These are phyloP conservation scores for Micromesistius poutassou DNA, from an alignment of 2,797 vertebrate species.

Conservation along the genomic window DNA sequence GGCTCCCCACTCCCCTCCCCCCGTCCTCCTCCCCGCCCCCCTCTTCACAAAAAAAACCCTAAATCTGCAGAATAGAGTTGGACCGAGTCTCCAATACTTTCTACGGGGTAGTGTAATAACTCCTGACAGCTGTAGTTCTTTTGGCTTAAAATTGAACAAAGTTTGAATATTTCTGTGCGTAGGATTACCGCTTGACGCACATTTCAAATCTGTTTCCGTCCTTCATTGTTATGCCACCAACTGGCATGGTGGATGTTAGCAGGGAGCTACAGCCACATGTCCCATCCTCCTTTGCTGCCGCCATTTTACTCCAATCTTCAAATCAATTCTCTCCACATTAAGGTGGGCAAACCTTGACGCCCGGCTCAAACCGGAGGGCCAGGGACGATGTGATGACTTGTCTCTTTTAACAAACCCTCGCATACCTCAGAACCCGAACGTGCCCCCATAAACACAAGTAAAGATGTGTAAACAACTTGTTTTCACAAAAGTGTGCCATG, in stretches of 20 bases:
- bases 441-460: constrained; percentile 40
- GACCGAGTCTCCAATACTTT: constrained; percentile 3
- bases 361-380: neutral
- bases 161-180: constrained; percentile 25
- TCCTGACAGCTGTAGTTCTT: constrained; percentile 23
- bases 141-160: constrained; percentile 24
- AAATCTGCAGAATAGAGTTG: neutral
- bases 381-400: constrained; percentile 22
- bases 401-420: constrained; percentile 20
- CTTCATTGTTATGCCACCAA: neutral
- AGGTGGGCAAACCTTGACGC: neutral
- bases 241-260: constrained; percentile 8
- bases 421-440: constrained; percentile 14
- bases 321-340: neutral
- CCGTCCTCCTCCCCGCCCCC: no score
- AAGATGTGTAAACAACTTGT: constrained; percentile 24
- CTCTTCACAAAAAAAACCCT: no score
- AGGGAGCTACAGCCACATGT: neutral
- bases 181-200: constrained; percentile 20
- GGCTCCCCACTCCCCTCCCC: no score
- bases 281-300: no score
- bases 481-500: constrained; percentile 35
- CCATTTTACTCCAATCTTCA: neutral
- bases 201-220: neutral
- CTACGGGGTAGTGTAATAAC: constrained; percentile 27